phyloP scores from a whole-genome alignment of 2,888 invertebrate species.

The Brachypalpus laphriformis region DNA sequence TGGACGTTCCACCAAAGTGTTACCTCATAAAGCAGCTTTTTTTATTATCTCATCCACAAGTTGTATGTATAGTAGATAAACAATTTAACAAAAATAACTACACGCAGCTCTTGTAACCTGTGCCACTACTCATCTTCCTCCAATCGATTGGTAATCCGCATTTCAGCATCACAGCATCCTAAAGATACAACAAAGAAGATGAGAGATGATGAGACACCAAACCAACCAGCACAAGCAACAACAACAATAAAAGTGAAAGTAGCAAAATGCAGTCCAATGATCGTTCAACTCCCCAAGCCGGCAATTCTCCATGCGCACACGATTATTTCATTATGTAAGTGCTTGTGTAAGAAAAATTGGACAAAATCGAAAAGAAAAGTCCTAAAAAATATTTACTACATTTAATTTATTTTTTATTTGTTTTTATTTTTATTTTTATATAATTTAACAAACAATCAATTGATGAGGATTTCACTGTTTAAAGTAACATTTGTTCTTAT shows the following conservation, averaged over 20 bases:
- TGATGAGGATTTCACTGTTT: conserved; percentile 61
- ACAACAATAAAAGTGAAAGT: conserved; percentile 64
- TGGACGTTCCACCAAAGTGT: conserved; percentile 32
- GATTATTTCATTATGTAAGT: conserved; percentile 45
- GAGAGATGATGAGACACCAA: conserved; percentile 1
- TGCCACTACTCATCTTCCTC: conserved; percentile 56
- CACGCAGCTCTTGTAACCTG: conserved; percentile 37
- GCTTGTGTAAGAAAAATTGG: conserved; percentile 39
- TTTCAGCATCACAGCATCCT: conserved; percentile 24
- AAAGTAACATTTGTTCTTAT: conserved; percentile 3
- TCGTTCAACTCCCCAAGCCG: conserved; percentile 55
- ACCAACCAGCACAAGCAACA: background rate
- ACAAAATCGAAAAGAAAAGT: conserved; percentile 15
- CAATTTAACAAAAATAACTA: conserved; percentile 38
- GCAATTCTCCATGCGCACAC: conserved; percentile 47
- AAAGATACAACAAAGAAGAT: conserved; percentile 12
- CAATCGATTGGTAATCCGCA: conserved; percentile 45
- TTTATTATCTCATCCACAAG: conserved; percentile 13
- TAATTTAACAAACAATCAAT: conserved; percentile 59
- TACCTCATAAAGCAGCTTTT: conserved; percentile 49
- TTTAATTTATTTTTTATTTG: conserved; percentile 30
- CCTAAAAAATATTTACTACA: conserved; percentile 8
- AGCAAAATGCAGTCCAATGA: conserved; percentile 45
- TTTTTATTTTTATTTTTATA: conserved; percentile 24
- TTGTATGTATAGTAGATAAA: conserved; percentile 38